These are phyloP conservation scores for Peucedramus taeniatus DNA, from an alignment of 2,113 vertebrate species.

Conservation along the genomic window DNA sequence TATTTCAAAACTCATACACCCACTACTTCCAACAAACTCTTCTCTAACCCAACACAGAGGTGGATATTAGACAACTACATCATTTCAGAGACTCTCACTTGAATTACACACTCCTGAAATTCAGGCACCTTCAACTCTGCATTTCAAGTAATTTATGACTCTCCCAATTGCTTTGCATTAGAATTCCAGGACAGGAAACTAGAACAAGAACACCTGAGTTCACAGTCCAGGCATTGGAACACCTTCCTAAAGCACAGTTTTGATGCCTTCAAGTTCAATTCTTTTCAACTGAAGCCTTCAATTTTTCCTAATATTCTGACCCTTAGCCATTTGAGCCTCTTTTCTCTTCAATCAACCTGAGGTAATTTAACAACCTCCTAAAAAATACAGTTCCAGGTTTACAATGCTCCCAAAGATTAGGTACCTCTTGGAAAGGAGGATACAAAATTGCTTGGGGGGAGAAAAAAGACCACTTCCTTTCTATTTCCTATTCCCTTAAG, in stretches of 20 bases:
- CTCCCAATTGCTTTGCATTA: neutral
- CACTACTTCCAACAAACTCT: neutral
- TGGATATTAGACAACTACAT: neutral
- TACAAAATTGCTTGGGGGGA: neutral
- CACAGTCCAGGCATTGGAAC: neutral
- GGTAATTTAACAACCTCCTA: neutral
- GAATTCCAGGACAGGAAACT: neutral
- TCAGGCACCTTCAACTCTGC: neutral
- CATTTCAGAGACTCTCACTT: neutral
- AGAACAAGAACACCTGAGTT: neutral
- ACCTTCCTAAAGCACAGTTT: neutral
- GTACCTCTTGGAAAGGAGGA: neutral
- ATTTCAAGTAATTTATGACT: neutral
- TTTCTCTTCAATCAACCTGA: neutral
- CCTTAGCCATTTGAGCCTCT: neutral
- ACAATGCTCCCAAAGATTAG: neutral
- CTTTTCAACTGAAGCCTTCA: neutral
- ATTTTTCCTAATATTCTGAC: neutral
- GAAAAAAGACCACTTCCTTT: neutral
- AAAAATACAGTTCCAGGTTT: neutral
- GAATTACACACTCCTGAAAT: neutral
- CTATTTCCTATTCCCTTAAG: neutral
- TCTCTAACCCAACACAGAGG: neutral
- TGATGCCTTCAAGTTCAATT: neutral
- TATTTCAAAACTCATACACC: neutral